Conservation (phyloP, 2,888 invertebrate genomes). For the Tholera decimalis region DNA sequence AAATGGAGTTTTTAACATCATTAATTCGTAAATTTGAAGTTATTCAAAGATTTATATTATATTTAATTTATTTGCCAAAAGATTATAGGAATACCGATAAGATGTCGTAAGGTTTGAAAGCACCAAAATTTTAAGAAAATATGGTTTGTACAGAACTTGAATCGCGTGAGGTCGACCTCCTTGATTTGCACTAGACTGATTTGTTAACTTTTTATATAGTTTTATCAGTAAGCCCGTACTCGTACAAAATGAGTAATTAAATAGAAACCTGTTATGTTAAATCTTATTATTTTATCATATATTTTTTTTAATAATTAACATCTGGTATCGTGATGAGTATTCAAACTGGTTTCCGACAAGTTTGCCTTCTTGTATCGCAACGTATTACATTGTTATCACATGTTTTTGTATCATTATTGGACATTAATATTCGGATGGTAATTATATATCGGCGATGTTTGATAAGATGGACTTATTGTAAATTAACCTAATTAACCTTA, state of each 20-base stretch:
- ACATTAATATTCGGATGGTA: slow-evolving; percentile 19
- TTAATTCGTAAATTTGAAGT: too few species aligned
- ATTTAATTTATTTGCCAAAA: too few species aligned
- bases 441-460: slow-evolving; percentile 6
- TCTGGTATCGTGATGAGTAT: slow-evolving; percentile 28
- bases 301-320: slow-evolving; percentile 50
- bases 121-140: too few species aligned
- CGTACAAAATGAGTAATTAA: slow-evolving; percentile 14
- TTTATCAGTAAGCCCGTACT: not conserved
- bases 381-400: slow-evolving; percentile 27
- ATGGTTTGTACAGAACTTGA: too few species aligned
- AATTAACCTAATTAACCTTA: too few species aligned
- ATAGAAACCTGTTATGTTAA: slow-evolving; percentile 33
- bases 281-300: slow-evolving; percentile 32
- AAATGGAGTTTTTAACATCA: too few species aligned
- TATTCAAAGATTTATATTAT: too few species aligned
- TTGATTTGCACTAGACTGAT: too few species aligned
- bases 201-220: not conserved
- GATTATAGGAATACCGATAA: too few species aligned
- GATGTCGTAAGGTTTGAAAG: too few species aligned
- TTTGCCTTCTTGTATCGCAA: slow-evolving; percentile 29
- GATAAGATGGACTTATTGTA: not conserved
- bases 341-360: slow-evolving; percentile 34
- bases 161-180: too few species aligned
- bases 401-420: slow-evolving; percentile 40